Evolutionary conservation across 2,113 vertebrate genomes (phyloP), one percentile per base, ranked within the genome.

Genomic region (Ciconia stormi): DNA sequence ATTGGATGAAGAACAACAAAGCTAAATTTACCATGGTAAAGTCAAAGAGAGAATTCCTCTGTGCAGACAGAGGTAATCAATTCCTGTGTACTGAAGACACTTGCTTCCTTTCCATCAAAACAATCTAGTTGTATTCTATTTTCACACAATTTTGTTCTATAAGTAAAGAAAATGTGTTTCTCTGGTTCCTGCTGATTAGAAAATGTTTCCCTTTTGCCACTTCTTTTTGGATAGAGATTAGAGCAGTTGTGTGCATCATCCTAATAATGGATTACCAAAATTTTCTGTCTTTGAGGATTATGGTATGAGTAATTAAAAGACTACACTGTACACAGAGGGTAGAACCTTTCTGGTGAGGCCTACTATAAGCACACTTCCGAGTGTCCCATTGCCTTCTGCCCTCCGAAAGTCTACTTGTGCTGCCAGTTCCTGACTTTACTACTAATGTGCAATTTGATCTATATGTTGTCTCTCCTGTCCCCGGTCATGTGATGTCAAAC

Each of bases 401-500:
- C n/a, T 66, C 42, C 67, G 66, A 50, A 67, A 65, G 32, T 61
- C 32, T 15, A 38, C 38, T 67, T 59, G 17, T 22, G 16, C 38
- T 88, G 15, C 56, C 44, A 72, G 26, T 67, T 80, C 25, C 53
- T 84, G 63, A 73, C 40, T 87, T 55, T 14, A 18, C 61, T 72
- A 62, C 15, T 83, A 16, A 44, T 27, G 26, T 72, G 26, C 44
- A 70, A 7, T 77, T 89, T 65, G 23, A 52, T n/a, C 23, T 69
- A 3, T 29, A 2, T 8, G 20, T 44, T 0, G 0, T n/a, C 19
- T 38, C 8, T 85, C 29, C 32, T 29, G 5, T 26, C 38, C 67
- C n/a, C 40, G 42, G 71, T 42, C 58, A 55, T 1, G 4, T 18
- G 20, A 58, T 89, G 52, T 59, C 47, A 80, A 30, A 92, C 55